Conservation (phyloP, 2,113 vertebrate genomes). For the Marmota monax region DNA sequence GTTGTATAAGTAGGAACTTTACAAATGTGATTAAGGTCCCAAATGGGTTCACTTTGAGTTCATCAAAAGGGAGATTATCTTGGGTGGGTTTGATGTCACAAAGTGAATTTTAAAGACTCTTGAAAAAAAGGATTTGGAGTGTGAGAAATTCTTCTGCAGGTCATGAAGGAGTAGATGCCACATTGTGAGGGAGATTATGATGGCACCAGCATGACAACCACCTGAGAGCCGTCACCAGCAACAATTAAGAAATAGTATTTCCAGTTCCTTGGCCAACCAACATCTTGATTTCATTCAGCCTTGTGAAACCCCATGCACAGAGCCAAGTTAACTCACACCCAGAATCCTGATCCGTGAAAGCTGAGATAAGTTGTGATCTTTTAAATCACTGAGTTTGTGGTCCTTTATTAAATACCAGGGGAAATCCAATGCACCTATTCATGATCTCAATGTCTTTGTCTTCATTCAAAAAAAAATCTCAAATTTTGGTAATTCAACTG, state of each 20-base stretch:
- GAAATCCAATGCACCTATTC: not conserved
- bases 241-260: not conserved
- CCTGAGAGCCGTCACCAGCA: not conserved
- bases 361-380: not conserved
- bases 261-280: not conserved
- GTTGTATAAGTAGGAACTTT: not conserved
- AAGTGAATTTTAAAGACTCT: not conserved
- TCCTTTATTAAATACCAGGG: not conserved
- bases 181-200: not conserved
- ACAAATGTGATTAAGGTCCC: not conserved
- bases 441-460: constrained; percentile 10
- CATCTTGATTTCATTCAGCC: not conserved
- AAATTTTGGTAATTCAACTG: not conserved
- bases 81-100: not conserved
- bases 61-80: not conserved
- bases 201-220: not conserved
- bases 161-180: not conserved
- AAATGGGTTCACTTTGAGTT: not conserved
- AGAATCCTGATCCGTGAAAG: not conserved
- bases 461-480: not conserved
- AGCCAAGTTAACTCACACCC: not conserved
- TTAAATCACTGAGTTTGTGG: not conserved
- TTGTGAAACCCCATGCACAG: not conserved
- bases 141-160: not conserved
- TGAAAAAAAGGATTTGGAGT: not conserved